These are phyloP conservation scores for Camelus bactrianus DNA, from an alignment of 2,113 vertebrate genomes.

Conservation along the genomic window DNA sequence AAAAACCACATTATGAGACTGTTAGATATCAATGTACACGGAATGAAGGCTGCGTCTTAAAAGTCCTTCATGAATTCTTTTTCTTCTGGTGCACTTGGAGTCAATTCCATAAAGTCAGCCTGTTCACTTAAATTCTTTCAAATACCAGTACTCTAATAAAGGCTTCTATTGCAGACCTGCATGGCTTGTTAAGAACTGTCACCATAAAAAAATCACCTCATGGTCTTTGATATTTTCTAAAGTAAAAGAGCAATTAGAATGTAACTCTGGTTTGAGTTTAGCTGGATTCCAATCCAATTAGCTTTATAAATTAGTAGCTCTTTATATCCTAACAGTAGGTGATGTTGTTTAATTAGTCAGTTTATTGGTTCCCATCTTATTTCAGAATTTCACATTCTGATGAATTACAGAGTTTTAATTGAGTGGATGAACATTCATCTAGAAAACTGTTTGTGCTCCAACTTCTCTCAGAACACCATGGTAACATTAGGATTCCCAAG, in stretches of 20 bases:
- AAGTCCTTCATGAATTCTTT: slow-evolving; percentile 21
- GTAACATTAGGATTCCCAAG: slow-evolving; percentile 50
- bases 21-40: background rate
- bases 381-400: slow-evolving; percentile 61
- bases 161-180: background rate
- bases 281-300: slow-evolving; percentile 66
- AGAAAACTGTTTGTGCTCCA: slow-evolving; percentile 55
- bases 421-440: slow-evolving; percentile 60
- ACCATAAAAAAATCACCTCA: slow-evolving; percentile 47
- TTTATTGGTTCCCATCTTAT: slow-evolving; percentile 64
- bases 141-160: slow-evolving; percentile 39
- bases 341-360: slow-evolving; percentile 55
- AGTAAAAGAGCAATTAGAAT: slow-evolving; percentile 64
- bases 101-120: background rate
- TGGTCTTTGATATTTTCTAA: slow-evolving; percentile 66
- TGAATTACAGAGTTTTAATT: slow-evolving; percentile 55
- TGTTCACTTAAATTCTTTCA: slow-evolving; percentile 43
- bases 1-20: background rate
- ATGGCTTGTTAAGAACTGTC: slow-evolving; percentile 47
- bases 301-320: slow-evolving; percentile 60
- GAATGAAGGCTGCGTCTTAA: background rate
- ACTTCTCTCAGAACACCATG: background rate
- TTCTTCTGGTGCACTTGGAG: slow-evolving; percentile 1
- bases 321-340: slow-evolving; percentile 44
- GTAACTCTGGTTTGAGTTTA: slow-evolving; percentile 3